Evolutionary conservation across 2,888 invertebrate genomes (phyloP), one percentile per base, ranked within the genome.

Genomic region (Temnothorax rugatulus): DNA sequence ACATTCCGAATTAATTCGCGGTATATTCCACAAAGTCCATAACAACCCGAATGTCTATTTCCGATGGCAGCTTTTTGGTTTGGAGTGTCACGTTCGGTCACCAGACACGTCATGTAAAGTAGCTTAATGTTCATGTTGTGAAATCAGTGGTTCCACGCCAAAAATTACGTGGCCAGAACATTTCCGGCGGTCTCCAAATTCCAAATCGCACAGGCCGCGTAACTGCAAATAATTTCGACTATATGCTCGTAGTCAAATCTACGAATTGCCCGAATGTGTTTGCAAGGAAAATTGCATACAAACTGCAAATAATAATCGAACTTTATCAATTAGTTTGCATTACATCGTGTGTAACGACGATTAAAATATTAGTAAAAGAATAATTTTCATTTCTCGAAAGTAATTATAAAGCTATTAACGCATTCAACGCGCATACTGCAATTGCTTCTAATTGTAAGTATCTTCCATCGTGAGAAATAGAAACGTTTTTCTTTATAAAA

Each of bases 1-100:
- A 59, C 59, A 71, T 71, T 59, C 59, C 71, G 25, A 81, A 81
- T 81, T 81, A 81, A 71, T 59, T 71, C 71, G 71, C 38, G 71
- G 59, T 47, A 69, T 41, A 50, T 47, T 59, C 59, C 38, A 47
- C 57, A 47, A 81, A 81, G 69, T 79, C 69, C 79, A 59, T 79
- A 69, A 69, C 69, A 61, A 74, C 44, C n/a, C 63, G 38, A 47
- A 57, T 59, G 47, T 79, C 57, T 69, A 57, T 69, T 57, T 59
- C 59, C 79, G 11, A 59, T 54, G 47, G 71, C 59, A 59, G 47
- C 41, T 81, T 71, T 81, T 69, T 59, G 59, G 47, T 59, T 38
- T 69, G 1, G 21, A 69, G 47, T 68, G 69, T 44, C 52, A 29
- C 47, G 57, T 59, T 59, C 47, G 59, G 71, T 81, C 79, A 59